phyloP scores from a whole-genome alignment of 2,888 invertebrate species.

The Acanthosepion esculentum region DNA sequence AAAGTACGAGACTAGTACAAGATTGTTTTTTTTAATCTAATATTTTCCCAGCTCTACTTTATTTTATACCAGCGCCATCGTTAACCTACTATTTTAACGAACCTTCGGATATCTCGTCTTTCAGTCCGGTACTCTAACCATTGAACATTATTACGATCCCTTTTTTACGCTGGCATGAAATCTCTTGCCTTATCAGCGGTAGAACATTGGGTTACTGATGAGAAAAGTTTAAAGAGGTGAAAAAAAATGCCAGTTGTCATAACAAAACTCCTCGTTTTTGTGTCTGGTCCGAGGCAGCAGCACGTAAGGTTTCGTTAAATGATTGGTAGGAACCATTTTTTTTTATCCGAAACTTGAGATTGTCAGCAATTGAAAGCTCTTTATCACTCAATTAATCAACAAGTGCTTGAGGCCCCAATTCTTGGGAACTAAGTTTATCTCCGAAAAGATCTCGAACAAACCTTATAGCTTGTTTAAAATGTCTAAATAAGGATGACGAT shows the following conservation, averaged over 20 bases:
- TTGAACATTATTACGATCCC: not conserved
- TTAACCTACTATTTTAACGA: too few species aligned
- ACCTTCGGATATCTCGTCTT: too few species aligned
- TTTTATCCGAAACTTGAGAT: not conserved
- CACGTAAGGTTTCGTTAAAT: not conserved
- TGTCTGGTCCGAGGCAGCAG: not conserved
- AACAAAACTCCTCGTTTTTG: not conserved
- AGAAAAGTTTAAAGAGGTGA: not conserved
- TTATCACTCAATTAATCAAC: conserved; percentile 23
- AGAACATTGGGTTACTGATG: too few species aligned
- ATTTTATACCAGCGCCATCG: too few species aligned
- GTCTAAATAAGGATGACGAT: not conserved
- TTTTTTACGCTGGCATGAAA: not conserved
- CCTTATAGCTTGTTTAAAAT: not conserved
- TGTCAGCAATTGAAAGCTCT: not conserved
- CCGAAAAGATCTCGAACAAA: not conserved
- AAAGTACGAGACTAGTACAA: too few species aligned
- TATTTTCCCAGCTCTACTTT: too few species aligned
- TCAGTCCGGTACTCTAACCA: not conserved
- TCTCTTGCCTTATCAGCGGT: not conserved
- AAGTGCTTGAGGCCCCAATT: not conserved
- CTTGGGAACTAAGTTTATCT: not conserved
- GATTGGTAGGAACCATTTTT: not conserved
- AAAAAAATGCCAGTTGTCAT: not conserved
- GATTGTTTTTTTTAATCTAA: too few species aligned